Conservation (phyloP, 2,113 vertebrate species). For the Sapajus apella region DNA sequence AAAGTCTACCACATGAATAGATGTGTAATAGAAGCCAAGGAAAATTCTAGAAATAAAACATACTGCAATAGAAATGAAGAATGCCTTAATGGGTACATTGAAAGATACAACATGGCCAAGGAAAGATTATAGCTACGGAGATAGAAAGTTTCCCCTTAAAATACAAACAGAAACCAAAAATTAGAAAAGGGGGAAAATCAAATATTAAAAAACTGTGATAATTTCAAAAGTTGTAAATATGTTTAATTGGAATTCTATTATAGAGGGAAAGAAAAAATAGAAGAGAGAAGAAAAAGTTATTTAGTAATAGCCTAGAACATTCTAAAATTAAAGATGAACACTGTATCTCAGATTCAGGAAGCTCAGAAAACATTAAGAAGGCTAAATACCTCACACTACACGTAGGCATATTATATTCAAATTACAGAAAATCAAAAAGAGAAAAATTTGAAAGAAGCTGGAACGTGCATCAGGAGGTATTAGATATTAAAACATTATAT, state of each 20-base stretch:
- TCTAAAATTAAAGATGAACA: neutral
- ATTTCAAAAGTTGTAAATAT: neutral
- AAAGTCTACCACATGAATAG: neutral
- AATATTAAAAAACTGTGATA: neutral
- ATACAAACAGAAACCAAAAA: neutral
- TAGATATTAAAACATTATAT: too few species aligned
- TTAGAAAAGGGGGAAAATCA: neutral
- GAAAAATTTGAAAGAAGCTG: neutral
- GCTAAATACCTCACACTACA: neutral
- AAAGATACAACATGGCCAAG: neutral
- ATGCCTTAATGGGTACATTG: neutral
- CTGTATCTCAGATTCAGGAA: neutral
- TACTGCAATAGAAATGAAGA: neutral
- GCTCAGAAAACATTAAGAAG: neutral
- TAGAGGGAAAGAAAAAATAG: neutral
- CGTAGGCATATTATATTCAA: neutral
- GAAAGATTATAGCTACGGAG: neutral
- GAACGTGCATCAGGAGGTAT: accelerated
- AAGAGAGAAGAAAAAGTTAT: neutral
- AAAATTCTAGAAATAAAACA: neutral
- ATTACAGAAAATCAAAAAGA: neutral
- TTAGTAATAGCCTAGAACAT: neutral
- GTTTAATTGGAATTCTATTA: neutral
- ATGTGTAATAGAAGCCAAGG: neutral
- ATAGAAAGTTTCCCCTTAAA: neutral